These are phyloP conservation scores for Chiroxiphia lanceolata DNA, from an alignment of 2,797 vertebrate genomes.

Conservation along the genomic window DNA sequence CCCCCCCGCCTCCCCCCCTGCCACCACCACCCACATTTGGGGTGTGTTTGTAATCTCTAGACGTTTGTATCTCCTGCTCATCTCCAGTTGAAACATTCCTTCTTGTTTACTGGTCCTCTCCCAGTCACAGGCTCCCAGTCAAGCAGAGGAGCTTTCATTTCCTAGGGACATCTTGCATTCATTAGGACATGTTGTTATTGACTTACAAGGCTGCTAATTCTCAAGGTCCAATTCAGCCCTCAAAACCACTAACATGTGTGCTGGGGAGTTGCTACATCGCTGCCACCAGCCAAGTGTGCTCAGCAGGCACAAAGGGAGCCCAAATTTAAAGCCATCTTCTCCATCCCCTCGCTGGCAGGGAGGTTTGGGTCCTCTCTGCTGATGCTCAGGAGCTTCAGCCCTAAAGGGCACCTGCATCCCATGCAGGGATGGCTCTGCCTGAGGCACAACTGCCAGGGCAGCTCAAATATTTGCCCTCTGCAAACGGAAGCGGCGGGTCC, in stretches of 20 bases:
- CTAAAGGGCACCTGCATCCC: rapidly evolving
- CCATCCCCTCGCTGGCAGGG: not conserved
- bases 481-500: rapidly evolving
- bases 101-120: conserved; percentile 35
- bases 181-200: conserved; percentile 53
- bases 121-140: conserved; percentile 5
- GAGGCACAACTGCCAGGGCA: rapidly evolving
- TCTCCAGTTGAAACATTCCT: conserved; percentile 45
- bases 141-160: not conserved
- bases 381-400: not conserved
- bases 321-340: not conserved
- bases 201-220: conserved; percentile 59
- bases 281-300: not conserved
- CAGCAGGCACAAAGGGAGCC: not conserved
- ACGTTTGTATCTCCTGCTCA: conserved; percentile 56
- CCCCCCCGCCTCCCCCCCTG: not conserved
- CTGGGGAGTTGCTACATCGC: conserved; percentile 16
- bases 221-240: conserved; percentile 54
- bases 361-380: not conserved
- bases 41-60: not conserved
- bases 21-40: not conserved
- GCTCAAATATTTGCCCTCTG: not conserved
- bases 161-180: conserved; percentile 58
- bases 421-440: rapidly evolving
- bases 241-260: conserved; percentile 52